phyloP scores from a whole-genome alignment of 1,140 invertebrate species.

The Calephelis virginiensis region DNA sequence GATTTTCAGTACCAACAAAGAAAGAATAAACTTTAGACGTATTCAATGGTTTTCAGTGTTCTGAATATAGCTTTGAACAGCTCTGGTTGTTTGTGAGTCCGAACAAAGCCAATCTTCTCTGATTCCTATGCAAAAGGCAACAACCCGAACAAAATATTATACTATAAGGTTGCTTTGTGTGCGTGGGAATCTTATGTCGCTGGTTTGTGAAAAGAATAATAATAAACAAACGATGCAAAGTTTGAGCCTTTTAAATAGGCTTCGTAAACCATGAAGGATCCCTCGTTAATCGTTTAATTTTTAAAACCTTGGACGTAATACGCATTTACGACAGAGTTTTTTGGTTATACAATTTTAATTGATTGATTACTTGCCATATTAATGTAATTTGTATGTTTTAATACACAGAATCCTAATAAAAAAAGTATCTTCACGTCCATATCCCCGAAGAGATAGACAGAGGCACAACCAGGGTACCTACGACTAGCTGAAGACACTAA shows the following conservation, averaged over 20 bases:
- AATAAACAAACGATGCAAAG: conserved; percentile 46
- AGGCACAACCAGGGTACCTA: no score
- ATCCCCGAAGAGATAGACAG: no score
- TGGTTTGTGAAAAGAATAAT: conserved; percentile 35
- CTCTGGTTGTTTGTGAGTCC: conserved; percentile 41
- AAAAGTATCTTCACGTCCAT: no score
- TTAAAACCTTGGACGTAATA: conserved; percentile 4
- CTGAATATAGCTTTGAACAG: conserved; percentile 44
- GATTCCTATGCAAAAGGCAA: conserved; percentile 52
- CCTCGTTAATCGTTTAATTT: conserved; percentile 10
- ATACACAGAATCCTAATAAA: no score
- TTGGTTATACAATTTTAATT: background rate
- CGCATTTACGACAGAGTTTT: background rate
- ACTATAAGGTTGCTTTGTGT: conserved; percentile 50
- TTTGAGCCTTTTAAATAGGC: conserved; percentile 29
- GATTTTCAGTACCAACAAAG: background rate
- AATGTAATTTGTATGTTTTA: no score
- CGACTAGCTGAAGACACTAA: no score
- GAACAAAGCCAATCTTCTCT: conserved; percentile 51
- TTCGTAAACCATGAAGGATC: background rate
- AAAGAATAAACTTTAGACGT: background rate
- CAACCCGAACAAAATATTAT: conserved; percentile 50
- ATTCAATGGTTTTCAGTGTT: background rate
- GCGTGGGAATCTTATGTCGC: conserved; percentile 51
- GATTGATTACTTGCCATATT: no score